Evolutionary conservation across 2,797 vertebrate species (phyloP), one percentile per base, ranked within the genome.

Genomic region (Coregonus sp.): DNA sequence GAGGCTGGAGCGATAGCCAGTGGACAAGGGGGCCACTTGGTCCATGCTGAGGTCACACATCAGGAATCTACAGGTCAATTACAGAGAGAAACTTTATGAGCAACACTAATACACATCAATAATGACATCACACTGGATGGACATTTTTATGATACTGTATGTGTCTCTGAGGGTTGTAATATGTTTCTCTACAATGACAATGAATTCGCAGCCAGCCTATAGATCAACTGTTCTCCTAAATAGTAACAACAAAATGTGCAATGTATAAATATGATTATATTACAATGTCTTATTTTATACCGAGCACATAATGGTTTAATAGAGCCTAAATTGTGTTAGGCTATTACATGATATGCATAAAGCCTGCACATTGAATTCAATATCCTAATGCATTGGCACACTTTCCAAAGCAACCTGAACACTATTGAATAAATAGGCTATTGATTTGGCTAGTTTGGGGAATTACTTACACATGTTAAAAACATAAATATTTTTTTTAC

Each of bases 31-130:
- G 72, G 95, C 95, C 18, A 96, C 95, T 84, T 96, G 95, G 86
- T 96, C 95, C 95, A 95, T 95, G 77, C 86, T 93, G 88, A 95
- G 93, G 54, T 95, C 93, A 90, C 92, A 95, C 95, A 96, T 95
- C 68, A 33, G 18, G 14, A 72, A 75, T 66, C 77, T 71, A 40
- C 5, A 78, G 73, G 37, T 20, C 20, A 6, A 37, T 63, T 1
- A 11, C 70, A 75, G 20, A 73, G 1, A 52, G 14, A n/a, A 12
- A 12, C 33, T 20, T 75, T 20, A 73, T 56, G 11, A 67, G 56
- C 40, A 74, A 5, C 73, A 3, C 25, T 68, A 12, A 56, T 5
- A 52, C 12, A 74, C 29, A 61, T 37, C 56, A 77, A 16, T 37
- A 65, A 72, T 51, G 31, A 72, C 50, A 56, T 47, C 35, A 40